Percentiles rank a stretch among this genome's conserved stretches.
Conservation (phyloP, 92 coral and sea anemone species). For the Phymanthus crucifer region DNA sequence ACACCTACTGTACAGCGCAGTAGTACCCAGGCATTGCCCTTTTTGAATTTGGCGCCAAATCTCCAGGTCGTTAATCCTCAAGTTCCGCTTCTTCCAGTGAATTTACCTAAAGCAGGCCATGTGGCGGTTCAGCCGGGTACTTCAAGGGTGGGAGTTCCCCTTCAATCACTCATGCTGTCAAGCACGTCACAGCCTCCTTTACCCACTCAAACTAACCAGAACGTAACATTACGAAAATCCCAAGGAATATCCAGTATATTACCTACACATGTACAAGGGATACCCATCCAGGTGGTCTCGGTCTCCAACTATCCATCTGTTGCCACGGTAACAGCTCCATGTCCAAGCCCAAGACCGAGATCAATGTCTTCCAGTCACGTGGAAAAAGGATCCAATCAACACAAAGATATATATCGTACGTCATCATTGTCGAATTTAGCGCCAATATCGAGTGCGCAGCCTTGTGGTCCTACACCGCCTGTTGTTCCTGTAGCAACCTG, state of each 20-base stretch:
- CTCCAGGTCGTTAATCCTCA: conserved; percentile 28
- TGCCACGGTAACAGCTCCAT: conserved; percentile 13
- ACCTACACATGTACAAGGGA: background rate
- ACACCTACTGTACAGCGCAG: conserved; percentile 3
- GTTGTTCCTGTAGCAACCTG: background rate
- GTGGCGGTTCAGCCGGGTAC: conserved; percentile 6
- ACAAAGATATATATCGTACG: background rate
- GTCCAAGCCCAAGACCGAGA: conserved; percentile 8
- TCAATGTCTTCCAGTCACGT: conserved; percentile 11
- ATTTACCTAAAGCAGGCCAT: background rate
- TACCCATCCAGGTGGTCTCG: conserved; percentile 13
- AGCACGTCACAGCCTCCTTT: background rate
- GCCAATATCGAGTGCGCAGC: background rate
- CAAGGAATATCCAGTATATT: background rate
- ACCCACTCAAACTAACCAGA: background rate
- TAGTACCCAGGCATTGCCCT: conserved; percentile 11
- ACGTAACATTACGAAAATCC: background rate
- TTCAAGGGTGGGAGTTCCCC: background rate
- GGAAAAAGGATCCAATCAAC: background rate
- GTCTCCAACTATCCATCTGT: conserved; percentile 9
- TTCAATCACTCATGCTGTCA: conserved; percentile 17
- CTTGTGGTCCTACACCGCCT: background rate
- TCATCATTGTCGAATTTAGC: conserved; percentile 1
- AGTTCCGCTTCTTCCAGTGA: conserved; percentile 13
- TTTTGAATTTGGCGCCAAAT: conserved; percentile 13